phyloP scores from a whole-genome alignment of 2,888 invertebrate genomes.

The Ormyrus nitidulus region DNA sequence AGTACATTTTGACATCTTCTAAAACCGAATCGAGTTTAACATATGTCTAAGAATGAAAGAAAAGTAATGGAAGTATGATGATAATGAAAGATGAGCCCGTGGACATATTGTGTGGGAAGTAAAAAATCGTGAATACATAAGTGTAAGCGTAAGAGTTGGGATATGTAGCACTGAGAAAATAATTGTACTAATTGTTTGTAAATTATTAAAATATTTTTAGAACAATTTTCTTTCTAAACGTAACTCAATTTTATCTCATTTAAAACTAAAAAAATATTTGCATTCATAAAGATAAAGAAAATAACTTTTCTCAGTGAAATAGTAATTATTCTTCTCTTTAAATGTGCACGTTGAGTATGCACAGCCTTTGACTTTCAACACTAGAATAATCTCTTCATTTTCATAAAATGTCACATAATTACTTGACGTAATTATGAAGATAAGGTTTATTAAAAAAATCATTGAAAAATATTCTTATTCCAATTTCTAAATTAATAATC shows the following conservation, averaged over 20 bases:
- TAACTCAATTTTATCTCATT: background rate
- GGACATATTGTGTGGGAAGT: background rate
- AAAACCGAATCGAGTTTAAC: slow-evolving; percentile 15
- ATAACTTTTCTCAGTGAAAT: slow-evolving; percentile 1
- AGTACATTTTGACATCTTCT: background rate
- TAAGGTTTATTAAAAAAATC: background rate
- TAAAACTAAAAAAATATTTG: background rate
- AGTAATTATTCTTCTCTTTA: background rate
- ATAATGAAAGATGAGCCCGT: background rate
- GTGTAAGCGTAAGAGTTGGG: background rate
- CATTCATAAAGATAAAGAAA: no score
- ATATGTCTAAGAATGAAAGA: background rate
- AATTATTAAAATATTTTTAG: background rate
- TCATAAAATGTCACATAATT: no score
- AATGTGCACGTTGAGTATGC: background rate
- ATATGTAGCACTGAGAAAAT: slow-evolving; percentile 7
- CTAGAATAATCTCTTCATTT: no score
- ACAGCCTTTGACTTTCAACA: background rate
- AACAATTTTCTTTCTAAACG: background rate
- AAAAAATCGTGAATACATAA: background rate
- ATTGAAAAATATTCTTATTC: background rate
- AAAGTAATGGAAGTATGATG: slow-evolving; percentile 6
- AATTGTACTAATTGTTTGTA: background rate
- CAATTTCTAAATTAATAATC: background rate
- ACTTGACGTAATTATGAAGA: no score